Evolutionary conservation across 2,113 vertebrate genomes (phyloP), one percentile per base, ranked within the genome.

Genomic region (Sminthopsis crassicaudata): DNA sequence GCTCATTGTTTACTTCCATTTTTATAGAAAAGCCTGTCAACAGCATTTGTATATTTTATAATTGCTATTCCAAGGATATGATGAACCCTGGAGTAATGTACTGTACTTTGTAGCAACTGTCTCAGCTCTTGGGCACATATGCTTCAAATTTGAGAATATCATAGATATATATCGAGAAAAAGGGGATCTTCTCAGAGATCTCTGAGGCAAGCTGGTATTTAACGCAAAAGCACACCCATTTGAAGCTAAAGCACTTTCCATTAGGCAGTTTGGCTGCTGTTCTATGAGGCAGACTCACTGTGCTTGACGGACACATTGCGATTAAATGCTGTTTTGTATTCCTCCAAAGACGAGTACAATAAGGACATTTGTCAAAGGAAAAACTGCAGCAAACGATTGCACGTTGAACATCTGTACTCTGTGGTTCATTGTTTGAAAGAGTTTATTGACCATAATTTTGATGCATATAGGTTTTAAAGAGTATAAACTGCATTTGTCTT

Each of bases 151-250:
- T 98, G 96, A 91, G 97, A 98, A 97, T 98, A 98, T 98, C 98
- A 98, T 98, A 97, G 96, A 98, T 98, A 98, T 98, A 98, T 97
- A 98, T 98, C 42, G n/a, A n/a, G 67, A 42, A n/a, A 84, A 84
- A 42, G 96, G 94, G 97, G 97, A 89, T 96, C 98, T 98, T 98
- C 96, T 97, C 97, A 96, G 98, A 98, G 98, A 98, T 98, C 98
- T 99, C 98, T 97, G 97, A 98, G 98, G 98, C 98, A 99, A 98
- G 98, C 98, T 99, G 98, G 98, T 99, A 99, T 99, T 99, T 99
- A 99, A 99, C 97, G 0, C 93, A 98, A 98, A 98, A 98, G 98
- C 90, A 98, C 98, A 98, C 98, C 98, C 97, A 99, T 99, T 99
- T 98, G 97, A 96, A 98, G 95, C 98, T 98, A 98, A 99, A 99